Evolutionary conservation across 2,888 invertebrate genomes (phyloP).

Genomic region (Sicus ferrugineus): DNA sequence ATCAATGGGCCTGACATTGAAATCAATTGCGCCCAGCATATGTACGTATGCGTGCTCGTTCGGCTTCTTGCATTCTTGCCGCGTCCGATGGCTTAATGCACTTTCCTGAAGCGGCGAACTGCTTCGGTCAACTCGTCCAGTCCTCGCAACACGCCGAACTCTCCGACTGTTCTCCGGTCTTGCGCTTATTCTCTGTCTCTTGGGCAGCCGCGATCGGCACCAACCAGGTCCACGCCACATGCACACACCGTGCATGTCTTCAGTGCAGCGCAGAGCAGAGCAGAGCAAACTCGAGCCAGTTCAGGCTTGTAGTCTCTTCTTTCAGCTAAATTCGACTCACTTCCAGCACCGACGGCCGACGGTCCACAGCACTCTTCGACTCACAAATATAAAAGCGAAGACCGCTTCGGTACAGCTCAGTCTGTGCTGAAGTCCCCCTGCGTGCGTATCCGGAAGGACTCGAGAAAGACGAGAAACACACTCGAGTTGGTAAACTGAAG

Average conservation of each 20-base stretch:
- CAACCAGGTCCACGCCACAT: neutral
- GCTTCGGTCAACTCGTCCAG: neutral
- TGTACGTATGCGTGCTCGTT: too few relatives aligned
- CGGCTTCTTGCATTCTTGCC: conserved; percentile 18
- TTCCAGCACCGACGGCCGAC: conserved; percentile 1
- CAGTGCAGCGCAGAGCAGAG: neutral
- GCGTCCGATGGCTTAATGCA: neutral
- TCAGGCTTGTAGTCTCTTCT: conserved; percentile 22
- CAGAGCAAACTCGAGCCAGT: conserved; percentile 7
- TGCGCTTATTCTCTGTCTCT: neutral
- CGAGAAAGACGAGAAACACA: neutral
- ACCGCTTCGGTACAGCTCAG: conserved; percentile 32
- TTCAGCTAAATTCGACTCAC: conserved; percentile 4
- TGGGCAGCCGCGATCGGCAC: neutral
- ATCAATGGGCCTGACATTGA: conserved; percentile 25
- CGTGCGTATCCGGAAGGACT: conserved; percentile 2
- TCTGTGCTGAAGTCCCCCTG: conserved; percentile 25
- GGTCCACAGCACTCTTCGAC: neutral
- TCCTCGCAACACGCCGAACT: neutral
- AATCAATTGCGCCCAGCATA: conserved; percentile 9
- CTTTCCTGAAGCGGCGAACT: conserved; percentile 9
- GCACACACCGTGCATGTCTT: conserved; percentile 10
- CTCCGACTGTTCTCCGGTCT: neutral
- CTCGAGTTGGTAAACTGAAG: conserved; percentile 3
- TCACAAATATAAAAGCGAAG: conserved; percentile 33